Evolutionary conservation across 1,140 invertebrate species (phyloP), one percentile per base, ranked within the genome.

Genomic region (Bathynomus jamesi): DNA sequence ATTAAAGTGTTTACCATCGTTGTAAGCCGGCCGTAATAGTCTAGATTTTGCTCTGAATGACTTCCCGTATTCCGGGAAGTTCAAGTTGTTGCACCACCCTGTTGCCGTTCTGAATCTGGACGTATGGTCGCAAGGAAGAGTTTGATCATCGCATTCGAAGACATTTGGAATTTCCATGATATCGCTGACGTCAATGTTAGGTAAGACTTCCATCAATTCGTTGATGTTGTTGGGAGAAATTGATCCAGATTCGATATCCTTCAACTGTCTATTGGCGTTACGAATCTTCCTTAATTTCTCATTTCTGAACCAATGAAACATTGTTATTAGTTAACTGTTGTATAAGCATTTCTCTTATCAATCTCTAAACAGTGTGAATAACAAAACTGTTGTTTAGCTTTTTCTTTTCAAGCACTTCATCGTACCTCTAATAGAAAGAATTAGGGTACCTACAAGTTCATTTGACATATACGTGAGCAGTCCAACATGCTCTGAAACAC

Each of bases 21-120:
- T 82, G 75, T 88, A 87, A 4, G 79, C 78, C 0, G 86, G 83
- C 28, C 84, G 82, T 7, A 86, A 75, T 2, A 87, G 79, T 25
- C 87, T 78, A 8, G 81, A 79, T 70, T 87, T 84, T 10, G 84
- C 82, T 61, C 82, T 78, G 68, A 84, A 79, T 25, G 81, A 82
- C 72, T 85, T 85, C 25, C 87, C 86, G 65, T 78, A 81, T 60
- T 83, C 80, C 0, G 86, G 86, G 78, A 83, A 80, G 65, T 82
- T 79, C 7, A 87, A 79, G 75, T 87, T 88, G 74, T 87, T 87
- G 73, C 86, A 87, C 85, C 86, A 87, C n/a, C 86, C 86, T 27
- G 85, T 85, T 17, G 82, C 80, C 0, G 83, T 85, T 5, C 87
- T 79, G 78, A 85, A 87, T 74, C 81, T 82, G 25, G 82, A 79